phyloP scores from a whole-genome alignment of 2,113 vertebrate genomes.

The Glaucidium brasilianum region DNA sequence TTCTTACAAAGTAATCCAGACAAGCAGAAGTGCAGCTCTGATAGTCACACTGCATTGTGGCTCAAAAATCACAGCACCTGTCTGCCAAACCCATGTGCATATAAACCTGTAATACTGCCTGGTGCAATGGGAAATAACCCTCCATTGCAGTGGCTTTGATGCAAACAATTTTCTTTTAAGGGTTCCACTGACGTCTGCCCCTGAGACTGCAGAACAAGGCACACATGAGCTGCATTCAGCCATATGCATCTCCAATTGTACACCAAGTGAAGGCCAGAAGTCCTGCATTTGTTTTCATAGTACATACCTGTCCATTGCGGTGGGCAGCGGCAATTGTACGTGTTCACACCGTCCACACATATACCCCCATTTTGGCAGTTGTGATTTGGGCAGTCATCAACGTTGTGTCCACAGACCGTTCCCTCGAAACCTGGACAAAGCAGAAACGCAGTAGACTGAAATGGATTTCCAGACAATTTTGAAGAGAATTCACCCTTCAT shows the following conservation, averaged over 20 bases:
- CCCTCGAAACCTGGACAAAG: conserved; percentile 86
- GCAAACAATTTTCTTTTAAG: neutral
- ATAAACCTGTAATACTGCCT: neutral
- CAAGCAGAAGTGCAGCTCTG: neutral
- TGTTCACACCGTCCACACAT: conserved; percentile 95
- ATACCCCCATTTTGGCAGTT: conserved; percentile 89
- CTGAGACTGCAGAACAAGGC: neutral
- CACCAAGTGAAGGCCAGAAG: neutral
- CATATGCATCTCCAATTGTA: rapidly evolving
- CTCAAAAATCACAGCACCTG: neutral
- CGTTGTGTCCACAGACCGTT: conserved; percentile 87
- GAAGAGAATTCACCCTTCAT: neutral
- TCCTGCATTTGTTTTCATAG: rapidly evolving
- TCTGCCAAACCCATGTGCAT: rapidly evolving
- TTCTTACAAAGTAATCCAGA: neutral
- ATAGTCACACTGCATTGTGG: rapidly evolving
- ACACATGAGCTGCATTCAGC: neutral
- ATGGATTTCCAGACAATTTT: neutral
- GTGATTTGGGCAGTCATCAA: conserved; percentile 91
- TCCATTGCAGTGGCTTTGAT: neutral
- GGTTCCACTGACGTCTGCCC: neutral
- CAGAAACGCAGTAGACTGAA: neutral
- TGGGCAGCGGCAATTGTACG: conserved; percentile 94
- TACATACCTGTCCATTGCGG: conserved; percentile 93
- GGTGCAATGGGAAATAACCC: neutral